A percentile compares a stretch with the other conserved stretches of the same genome.
phyloP scores from a whole-genome alignment of 2,888 invertebrate species.

The Drosophila mulleri region DNA sequence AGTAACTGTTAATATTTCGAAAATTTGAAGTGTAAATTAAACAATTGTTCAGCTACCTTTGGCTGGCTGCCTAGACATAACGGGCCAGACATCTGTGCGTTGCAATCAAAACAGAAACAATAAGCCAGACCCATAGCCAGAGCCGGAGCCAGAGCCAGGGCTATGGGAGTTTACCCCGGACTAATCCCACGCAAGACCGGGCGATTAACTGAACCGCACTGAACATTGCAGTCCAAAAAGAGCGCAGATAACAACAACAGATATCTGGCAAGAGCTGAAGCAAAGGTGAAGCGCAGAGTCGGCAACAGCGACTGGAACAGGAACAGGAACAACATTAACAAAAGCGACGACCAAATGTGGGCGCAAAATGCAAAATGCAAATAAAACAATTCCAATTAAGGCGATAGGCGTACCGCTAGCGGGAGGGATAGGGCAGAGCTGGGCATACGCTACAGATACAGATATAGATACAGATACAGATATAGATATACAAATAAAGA shows the following conservation, averaged over 20 bases:
- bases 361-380: constrained; percentile 62
- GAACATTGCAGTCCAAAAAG: constrained; percentile 64
- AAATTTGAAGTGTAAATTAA: constrained; percentile 12
- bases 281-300: constrained; percentile 15
- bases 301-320: constrained; percentile 10
- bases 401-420: constrained; percentile 47
- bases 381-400: constrained; percentile 72
- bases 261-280: constrained; percentile 44
- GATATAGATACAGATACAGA: constrained; percentile 7
- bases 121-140: constrained; percentile 10
- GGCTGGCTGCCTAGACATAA: constrained; percentile 20
- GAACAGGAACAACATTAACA: constrained; percentile 44
- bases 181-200: constrained; percentile 65
- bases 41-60: constrained; percentile 9
- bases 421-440: not conserved
- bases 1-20: not conserved
- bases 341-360: constrained; percentile 60
- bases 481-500: constrained; percentile 44
- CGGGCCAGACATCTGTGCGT: constrained; percentile 64
- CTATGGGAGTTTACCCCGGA: constrained; percentile 25
- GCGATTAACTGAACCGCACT: constrained; percentile 65
- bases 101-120: constrained; percentile 71
- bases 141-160: constrained; percentile 1
- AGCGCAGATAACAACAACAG: constrained; percentile 64
- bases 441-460: constrained; percentile 8